Base-by-base conservation (phyloP, 2,797 vertebrate genomes). In the Galago senegalensis region DNA sequence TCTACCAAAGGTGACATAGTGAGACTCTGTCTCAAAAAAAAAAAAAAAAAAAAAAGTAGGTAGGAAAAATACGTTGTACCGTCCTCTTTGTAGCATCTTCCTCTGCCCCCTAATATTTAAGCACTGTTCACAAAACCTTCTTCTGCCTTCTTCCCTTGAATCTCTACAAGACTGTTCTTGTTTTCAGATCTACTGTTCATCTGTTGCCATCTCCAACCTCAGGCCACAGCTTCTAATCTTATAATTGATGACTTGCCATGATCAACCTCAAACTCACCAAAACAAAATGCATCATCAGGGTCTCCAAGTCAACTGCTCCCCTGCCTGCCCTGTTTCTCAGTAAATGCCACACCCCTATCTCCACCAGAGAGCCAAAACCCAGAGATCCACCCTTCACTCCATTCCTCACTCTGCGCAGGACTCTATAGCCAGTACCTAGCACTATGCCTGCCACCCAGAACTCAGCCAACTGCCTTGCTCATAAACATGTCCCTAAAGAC, bases 131-230 rank as follows among this genome's bases (percentile, higher is more conserved):
- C 65, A 69, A 88, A 31, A n/a, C 46, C 75, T 25, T 77, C 46
- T n/a, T 58, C 58, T 87, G 46, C 34, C 77, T 65, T 75, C 31
- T 58, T 58, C 31, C 85, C 63, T 70, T 46, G 12, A 56, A 79
- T 61, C 31, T 75, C 46, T 37, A 80, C 17, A 75, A 16, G 34
- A 53, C 12, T 17, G 21, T 63, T 46, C 10, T 79, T 63, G 49
- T 56, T 96, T 93, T 53, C n/a, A 82, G 77, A 85, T 34, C 61
- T 21, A 89, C 49, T 87, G 56, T 49, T 53, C 82, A 92, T 34
- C 34, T n/a, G n/a, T 1, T 49, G n/a, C 29, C 72, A 81, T 88
- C 56, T 72, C 46, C 16, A 70, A 63, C 53, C n/a, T 91, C 65
- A 70, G 49, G 14, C 49, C 53, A 87, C 46, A 83, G n/a, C 63